Percentiles rank a stretch among this genome's conserved stretches.
These are phyloP conservation scores for Diplodus sargus DNA, from an alignment of 2,797 vertebrate genomes.

Conservation along the genomic window DNA sequence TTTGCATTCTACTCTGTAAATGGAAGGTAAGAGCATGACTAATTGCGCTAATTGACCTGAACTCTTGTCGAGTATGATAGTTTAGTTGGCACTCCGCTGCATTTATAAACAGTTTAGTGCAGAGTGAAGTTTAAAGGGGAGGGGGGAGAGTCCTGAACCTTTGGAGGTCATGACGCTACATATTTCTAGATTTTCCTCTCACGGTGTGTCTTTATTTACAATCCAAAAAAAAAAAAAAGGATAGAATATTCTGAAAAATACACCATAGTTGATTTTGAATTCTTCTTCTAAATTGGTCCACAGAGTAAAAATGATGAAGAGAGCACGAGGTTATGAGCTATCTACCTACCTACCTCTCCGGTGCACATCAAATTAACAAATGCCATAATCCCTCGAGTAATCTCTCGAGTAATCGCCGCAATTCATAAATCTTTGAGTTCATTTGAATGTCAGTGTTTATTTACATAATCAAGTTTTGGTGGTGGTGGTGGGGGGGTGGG, in stretches of 20 bases:
- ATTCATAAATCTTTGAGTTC: constrained; percentile 65
- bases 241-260: constrained; percentile 58
- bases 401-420: constrained; percentile 59
- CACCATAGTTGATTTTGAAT: constrained; percentile 56
- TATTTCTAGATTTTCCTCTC: constrained; percentile 32
- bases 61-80: constrained; percentile 59
- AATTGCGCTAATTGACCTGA: constrained; percentile 73
- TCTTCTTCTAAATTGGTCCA: constrained; percentile 64
- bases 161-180: constrained; percentile 52
- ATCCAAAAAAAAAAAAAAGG: constrained; percentile 33
- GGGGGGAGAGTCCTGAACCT: constrained; percentile 28
- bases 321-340: constrained; percentile 52
- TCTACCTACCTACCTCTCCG: constrained; percentile 23
- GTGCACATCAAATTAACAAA: constrained; percentile 72
- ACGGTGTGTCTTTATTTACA: constrained; percentile 74
- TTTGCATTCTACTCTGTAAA: constrained; percentile 62
- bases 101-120: constrained; percentile 50
- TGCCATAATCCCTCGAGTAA: constrained; percentile 64
- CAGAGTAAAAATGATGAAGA: constrained; percentile 56
- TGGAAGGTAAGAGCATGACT: constrained; percentile 71
- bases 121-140: constrained; percentile 51
- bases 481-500: background rate
- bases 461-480: constrained; percentile 71
- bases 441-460: constrained; percentile 75
- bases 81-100: constrained; percentile 59